phyloP scores from a whole-genome alignment of 2,113 vertebrate genomes.

The Chionomys nivalis region DNA sequence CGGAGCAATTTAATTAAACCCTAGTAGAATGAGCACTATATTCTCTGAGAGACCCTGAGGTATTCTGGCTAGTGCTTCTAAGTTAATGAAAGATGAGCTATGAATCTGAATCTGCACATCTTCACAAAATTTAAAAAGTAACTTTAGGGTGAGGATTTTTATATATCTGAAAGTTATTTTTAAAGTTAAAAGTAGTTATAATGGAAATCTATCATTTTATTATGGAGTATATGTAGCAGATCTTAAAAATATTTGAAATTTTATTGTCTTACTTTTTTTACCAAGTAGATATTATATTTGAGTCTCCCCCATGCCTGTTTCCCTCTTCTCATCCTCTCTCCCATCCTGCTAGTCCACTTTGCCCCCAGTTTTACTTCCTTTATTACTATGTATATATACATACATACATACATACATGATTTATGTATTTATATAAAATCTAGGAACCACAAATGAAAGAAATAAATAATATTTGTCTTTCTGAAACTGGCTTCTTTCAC shows the following conservation, averaged over 20 bases:
- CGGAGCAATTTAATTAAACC: slow-evolving; percentile 78
- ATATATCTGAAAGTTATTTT: slow-evolving; percentile 35
- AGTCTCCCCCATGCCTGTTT: no score
- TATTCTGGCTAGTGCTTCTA: not conserved
- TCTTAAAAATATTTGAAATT: not conserved
- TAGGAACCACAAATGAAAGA: not conserved
- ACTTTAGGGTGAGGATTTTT: not conserved
- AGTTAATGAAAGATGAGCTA: slow-evolving; percentile 12
- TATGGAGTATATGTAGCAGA: not conserved
- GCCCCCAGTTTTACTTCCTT: not conserved
- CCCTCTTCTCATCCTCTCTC: no score
- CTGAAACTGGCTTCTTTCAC: not conserved
- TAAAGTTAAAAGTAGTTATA: not conserved
- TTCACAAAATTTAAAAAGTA: not conserved
- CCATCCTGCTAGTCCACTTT: no score
- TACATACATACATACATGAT: not conserved
- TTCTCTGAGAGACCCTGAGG: slow-evolving; percentile 47
- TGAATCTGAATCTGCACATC: not conserved
- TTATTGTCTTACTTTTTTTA: not conserved
- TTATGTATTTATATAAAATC: not conserved
- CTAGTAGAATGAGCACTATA: not conserved
- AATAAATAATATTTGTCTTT: not conserved
- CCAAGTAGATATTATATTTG: no score
- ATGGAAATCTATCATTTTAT: not conserved
- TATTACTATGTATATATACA: not conserved